Base-by-base conservation (phyloP, 53 echinoderm and acorn worm species). In the Holothuria scabra region DNA sequence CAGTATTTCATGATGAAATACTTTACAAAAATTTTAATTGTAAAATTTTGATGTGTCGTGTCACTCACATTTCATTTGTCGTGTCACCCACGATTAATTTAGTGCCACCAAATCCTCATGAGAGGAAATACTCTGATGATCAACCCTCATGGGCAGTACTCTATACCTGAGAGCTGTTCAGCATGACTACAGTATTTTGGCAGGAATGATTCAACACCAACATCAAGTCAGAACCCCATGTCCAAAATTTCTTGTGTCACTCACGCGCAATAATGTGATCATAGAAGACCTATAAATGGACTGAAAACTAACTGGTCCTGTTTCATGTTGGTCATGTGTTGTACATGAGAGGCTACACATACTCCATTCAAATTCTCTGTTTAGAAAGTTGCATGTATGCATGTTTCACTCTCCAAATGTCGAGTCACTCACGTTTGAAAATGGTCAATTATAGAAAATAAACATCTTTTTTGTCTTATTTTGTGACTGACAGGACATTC, bases 111-210 rank as follows among this genome's bases (percentile, higher is more conserved):
- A n/a, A n/a, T n/a, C n/a, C n/a, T 44, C 44, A 44, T 44, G 44
- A 44, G 44, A 44, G 44, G 10, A 44, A 44, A 44, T 44, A 44
- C 10, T 44, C 10, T 44, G 44, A 44, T 44, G 44, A 44, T 44
- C 44, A 44, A 10, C 44, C 44, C 44, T 7, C 5, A 7, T 44
- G 8, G 14, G 14, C 14, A 31, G 4, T 10, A 3, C 29, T 8
- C 59, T 57, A 8, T n/a, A n/a, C n/a, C n/a, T n/a, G n/a, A n/a
- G n/a, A n/a, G n/a, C n/a, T n/a, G n/a, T n/a, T n/a, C n/a, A 55
- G 80, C n/a, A 82, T 25, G 38, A 64, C 46, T 83, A 83, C 83
- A n/a, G n/a, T n/a, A n/a, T n/a, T 83, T 83, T 64, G 83, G 83
- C 41, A 83, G 33, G 83, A 83, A 83, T 65, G 10, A 44, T 44